A percentile compares a stretch with the other conserved stretches of the same genome.
Conservation (phyloP, 2,888 invertebrate genomes). For the Leucophenga maculata region DNA sequence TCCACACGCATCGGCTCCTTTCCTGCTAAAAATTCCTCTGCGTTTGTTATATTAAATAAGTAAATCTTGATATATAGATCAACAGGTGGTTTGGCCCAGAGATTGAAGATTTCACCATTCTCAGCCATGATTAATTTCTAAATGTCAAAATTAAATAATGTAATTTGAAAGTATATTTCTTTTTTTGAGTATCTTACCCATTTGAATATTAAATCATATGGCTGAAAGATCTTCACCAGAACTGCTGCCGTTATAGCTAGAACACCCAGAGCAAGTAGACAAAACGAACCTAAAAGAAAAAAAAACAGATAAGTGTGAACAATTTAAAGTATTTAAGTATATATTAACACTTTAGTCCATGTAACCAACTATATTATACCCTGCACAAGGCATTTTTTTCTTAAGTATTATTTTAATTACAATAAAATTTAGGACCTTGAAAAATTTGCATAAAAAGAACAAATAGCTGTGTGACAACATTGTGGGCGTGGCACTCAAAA, state of each 20-base stretch:
- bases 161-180: slow-evolving; percentile 35
- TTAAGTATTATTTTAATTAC: too few species aligned
- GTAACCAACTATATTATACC: too few species aligned
- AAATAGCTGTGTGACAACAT: too few species aligned
- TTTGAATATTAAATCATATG: slow-evolving; percentile 83
- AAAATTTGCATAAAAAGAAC: too few species aligned
- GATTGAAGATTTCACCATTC: slow-evolving; percentile 86
- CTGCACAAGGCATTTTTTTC: too few species aligned
- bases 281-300: slow-evolving; percentile 79
- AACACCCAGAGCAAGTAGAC: slow-evolving; percentile 80
- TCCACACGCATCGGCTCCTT: slow-evolving; percentile 80
- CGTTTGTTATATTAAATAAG: slow-evolving; percentile 88
- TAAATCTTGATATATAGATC: slow-evolving; percentile 84
- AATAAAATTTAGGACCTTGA: too few species aligned
- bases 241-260: slow-evolving; percentile 79
- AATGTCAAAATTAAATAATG: slow-evolving; percentile 21
- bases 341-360: too few species aligned
- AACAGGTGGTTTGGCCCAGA: slow-evolving; percentile 87
- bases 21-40: slow-evolving; percentile 83
- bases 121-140: slow-evolving; percentile 83
- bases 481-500: too few species aligned
- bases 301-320: slow-evolving; percentile 6
- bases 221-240: slow-evolving; percentile 78
- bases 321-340: not conserved
- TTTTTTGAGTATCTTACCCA: slow-evolving; percentile 75